Base-by-base conservation (phyloP, 2,113 vertebrate genomes). In the Oostethus manadensis region DNA sequence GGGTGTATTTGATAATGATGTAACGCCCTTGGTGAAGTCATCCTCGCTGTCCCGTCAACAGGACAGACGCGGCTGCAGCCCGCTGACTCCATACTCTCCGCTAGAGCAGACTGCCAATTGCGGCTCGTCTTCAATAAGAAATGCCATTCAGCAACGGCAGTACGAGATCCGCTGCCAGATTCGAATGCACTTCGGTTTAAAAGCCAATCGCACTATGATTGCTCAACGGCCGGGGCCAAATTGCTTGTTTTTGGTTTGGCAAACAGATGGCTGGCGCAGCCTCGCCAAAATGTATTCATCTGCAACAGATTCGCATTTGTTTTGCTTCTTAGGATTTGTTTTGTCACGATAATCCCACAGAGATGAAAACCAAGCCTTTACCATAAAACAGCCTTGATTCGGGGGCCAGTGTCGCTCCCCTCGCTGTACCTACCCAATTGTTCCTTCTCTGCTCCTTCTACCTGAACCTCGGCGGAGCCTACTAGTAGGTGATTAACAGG, bases 401-500 rank as follows among this genome's bases (percentile, higher is more conserved):
- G 67, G 76, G 38, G 68, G 64, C 53, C 56, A 73, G 60, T 61
- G 57, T 60, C 59, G 29, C 53, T 18, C 11, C 29, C 46, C 29
- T 13, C 42, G 53, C 20, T 47, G 15, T 20, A 46, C 21, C 33
- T 42, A 22, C 42, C 26, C 48, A 26, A 26, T 54, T 22, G 45
- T 26, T 51, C 45, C n/a, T 14, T 43, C 54, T 26, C 49, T 58
- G 53, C 57, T 62, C 67, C 73, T 56, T 59, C 57, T 70, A 82
- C 83, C 84, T 87, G 84, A 78, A 78, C 66, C 61, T 60, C 49
- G 51, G 74, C 65, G 79, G 62, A 79, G 63, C 65, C 73, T 51
- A 74, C 77, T 70, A 40, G 6, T n/a, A 71, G 72, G 72, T 88
- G 80, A 82, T 85, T 83, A 84, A 81, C 66, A 51, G 77, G 78